phyloP scores from a whole-genome alignment of 2,113 vertebrate species.

The Mormyrus lacerda region DNA sequence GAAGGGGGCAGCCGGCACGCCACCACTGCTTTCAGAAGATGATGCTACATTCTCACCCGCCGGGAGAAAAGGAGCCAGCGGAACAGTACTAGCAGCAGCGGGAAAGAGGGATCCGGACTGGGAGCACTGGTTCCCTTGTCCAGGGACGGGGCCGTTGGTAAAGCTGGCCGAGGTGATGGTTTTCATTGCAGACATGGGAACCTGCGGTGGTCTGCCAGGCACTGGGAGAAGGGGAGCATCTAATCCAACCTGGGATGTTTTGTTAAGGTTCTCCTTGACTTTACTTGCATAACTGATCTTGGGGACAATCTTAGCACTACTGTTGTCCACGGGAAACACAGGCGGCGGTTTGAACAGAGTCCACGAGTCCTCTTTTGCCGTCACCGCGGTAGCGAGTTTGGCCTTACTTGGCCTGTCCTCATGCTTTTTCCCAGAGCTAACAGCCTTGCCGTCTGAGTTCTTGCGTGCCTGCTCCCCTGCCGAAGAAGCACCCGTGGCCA shows the following conservation, averaged over 20 bases:
- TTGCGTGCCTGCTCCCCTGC: conserved; percentile 72
- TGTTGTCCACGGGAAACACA: conserved; percentile 98
- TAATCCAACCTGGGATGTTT: conserved; percentile 77
- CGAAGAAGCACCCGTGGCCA: conserved; percentile 57
- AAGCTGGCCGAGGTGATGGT: conserved; percentile 91
- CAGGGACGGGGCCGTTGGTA: conserved; percentile 84
- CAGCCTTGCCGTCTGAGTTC: conserved; percentile 76
- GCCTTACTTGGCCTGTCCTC: conserved; percentile 84
- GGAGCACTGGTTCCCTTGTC: conserved; percentile 69
- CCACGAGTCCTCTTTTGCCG: conserved; percentile 93
- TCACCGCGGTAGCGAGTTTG: conserved; percentile 67
- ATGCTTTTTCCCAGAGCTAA: conserved; percentile 74
- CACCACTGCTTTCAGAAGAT: conserved; percentile 65
- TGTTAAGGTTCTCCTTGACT: conserved; percentile 99
- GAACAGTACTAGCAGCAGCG: conserved; percentile 75
- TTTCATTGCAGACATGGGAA: conserved; percentile 98
- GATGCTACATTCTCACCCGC: conserved; percentile 73
- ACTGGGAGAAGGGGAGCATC: conserved; percentile 60
- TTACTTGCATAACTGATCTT: conserved; percentile 99
- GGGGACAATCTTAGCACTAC: conserved; percentile 98
- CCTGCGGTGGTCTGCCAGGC: conserved; percentile 82
- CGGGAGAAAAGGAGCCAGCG: conserved; percentile 57
- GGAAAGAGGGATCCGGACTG: conserved; percentile 75
- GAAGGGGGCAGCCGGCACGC: conserved; percentile 51
- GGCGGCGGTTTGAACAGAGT: conserved; percentile 96